These are phyloP conservation scores for Aleiodes leptofemur DNA, from an alignment of 2,888 invertebrate species.

Conservation along the genomic window DNA sequence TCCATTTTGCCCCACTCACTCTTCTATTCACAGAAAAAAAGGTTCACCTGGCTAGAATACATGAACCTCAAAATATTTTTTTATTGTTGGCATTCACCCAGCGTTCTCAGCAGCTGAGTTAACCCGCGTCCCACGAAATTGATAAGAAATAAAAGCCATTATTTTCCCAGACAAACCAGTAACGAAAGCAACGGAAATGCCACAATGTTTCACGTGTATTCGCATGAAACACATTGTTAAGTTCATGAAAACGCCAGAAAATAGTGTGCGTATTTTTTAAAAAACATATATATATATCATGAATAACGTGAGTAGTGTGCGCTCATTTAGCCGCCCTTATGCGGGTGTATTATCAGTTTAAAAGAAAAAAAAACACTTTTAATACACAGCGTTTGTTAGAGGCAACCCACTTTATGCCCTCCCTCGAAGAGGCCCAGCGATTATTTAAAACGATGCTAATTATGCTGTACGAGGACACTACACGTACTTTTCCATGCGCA, in stretches of 20 bases:
- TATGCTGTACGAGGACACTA: constrained; percentile 38
- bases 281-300: neutral
- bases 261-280: neutral
- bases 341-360: constrained; percentile 39
- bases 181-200: constrained; percentile 23
- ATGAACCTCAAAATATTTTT: neutral
- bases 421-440: constrained; percentile 34
- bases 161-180: constrained; percentile 29
- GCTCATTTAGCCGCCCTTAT: constrained; percentile 39
- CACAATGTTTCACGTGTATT: constrained; percentile 1
- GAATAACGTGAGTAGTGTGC: constrained; percentile 16
- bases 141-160: constrained; percentile 30
- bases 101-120: constrained; percentile 18
- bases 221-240: neutral
- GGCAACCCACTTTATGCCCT: constrained; percentile 28
- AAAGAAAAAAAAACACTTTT: neutral
- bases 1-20: no score
- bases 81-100: neutral
- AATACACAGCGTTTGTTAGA: neutral
- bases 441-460: constrained; percentile 45
- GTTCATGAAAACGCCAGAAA: neutral
- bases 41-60: neutral
- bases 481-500: constrained; percentile 25
- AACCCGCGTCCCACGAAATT: constrained; percentile 29
- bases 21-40: neutral